A percentile compares a stretch with the other conserved stretches of the same genome.
Evolutionary conservation across 2,113 vertebrate species (phyloP).

Genomic region (Rhinoptilus africanus): DNA sequence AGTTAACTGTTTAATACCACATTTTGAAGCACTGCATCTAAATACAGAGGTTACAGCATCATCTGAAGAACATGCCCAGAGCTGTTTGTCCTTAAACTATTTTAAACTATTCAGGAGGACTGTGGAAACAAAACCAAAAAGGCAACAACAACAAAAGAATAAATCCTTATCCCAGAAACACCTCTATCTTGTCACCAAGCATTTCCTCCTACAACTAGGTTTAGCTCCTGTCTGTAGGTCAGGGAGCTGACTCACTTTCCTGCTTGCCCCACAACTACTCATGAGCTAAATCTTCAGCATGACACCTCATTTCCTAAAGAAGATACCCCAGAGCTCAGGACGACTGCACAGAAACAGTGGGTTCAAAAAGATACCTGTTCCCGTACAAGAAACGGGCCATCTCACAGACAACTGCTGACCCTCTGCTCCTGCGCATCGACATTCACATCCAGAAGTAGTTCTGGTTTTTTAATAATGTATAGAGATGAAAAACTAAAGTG

Average conservation of each 20-base stretch:
- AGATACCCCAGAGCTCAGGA: background rate
- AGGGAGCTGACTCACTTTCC: constrained; percentile 8
- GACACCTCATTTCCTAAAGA: background rate
- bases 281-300: background rate
- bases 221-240: background rate
- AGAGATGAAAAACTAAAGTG: constrained; percentile 33
- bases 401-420: background rate
- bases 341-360: background rate
- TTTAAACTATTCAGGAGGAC: background rate
- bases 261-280: background rate
- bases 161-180: background rate
- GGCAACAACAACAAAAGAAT: background rate
- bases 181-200: background rate
- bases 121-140: background rate
- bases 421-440: background rate
- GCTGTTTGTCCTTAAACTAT: background rate
- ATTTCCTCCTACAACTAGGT: background rate
- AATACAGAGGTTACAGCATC: background rate
- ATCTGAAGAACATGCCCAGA: background rate
- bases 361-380: background rate
- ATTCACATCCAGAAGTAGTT: background rate
- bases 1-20: background rate
- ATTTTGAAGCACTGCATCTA: background rate
- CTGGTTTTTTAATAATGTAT: background rate
- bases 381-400: rapidly evolving